Conservation (phyloP, 1,140 invertebrate species). For the Drosophila ficusphila region DNA sequence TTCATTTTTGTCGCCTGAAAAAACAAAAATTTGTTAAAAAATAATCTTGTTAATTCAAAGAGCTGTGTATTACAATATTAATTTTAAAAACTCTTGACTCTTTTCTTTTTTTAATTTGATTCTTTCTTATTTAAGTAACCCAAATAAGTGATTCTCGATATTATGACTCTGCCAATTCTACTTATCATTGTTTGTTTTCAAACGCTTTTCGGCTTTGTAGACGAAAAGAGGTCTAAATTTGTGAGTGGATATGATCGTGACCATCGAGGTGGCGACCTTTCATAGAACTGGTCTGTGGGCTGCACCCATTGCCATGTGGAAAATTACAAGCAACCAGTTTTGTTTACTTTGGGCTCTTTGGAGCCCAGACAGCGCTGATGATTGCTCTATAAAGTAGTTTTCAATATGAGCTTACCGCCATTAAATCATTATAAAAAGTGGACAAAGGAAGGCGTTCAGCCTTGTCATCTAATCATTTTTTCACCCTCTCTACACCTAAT, state of each 20-base stretch:
- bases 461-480: constrained; percentile 44
- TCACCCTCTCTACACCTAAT: constrained; percentile 19
- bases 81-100: neutral
- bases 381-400: constrained; percentile 35
- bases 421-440: constrained; percentile 14
- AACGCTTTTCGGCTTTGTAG: constrained; percentile 22
- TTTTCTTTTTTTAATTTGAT: too few relatives aligned
- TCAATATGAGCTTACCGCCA: constrained; percentile 19
- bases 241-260: constrained; percentile 20
- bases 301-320: constrained; percentile 64
- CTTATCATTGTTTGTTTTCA: constrained; percentile 1
- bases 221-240: neutral
- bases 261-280: constrained; percentile 54
- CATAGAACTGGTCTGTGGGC: constrained; percentile 63
- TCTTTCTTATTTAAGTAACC: neutral
- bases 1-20: too few relatives aligned
- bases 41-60: too few relatives aligned
- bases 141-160: constrained; percentile 20
- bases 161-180: constrained; percentile 15
- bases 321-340: constrained; percentile 74
- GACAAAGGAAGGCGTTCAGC: constrained; percentile 17
- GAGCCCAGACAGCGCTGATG: constrained; percentile 16
- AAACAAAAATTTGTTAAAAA: too few relatives aligned
- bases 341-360: constrained; percentile 23
- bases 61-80: too few relatives aligned